Evolutionary conservation across 2,888 invertebrate species (phyloP), one percentile per base, ranked within the genome.

Genomic region (Drosophila peninsularis): DNA sequence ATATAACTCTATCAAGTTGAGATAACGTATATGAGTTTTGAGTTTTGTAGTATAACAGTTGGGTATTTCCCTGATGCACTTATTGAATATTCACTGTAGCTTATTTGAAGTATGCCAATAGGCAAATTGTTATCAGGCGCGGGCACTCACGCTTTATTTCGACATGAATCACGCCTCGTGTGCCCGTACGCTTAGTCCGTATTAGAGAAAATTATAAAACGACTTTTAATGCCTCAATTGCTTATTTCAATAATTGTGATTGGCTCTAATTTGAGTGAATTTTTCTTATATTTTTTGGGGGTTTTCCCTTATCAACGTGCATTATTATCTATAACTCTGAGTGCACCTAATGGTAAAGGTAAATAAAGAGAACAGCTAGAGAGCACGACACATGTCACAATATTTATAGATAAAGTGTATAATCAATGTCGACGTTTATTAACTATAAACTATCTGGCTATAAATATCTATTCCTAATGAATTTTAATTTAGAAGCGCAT

Each of bases 171-270:
- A 75, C 57, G 49, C 47, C 49, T 61, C 45, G 60, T 62, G 50
- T 34, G 24, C 32, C 11, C 11, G 30, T 45, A 3, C 24, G 27
- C 19, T 57, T 50, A 24, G 30, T n/a, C 30, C 44, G 36, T n/a
- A 62, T 45, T 52, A 62, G 54, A 54, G 27, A 53, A 52, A 75
- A 50, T 67, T 42, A 39, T 62, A 64, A 62, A 55, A 32, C 27
- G 60, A 42, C 69, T 60, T 62, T 62, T 58, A 75, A 58, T 44
- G 3, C 17, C 19, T 19, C 17, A 41, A 56, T 52, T 45, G 62
- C 57, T 55, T 7, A 74, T 78, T 74, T 65, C 37, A 65, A 72
- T 65, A 62, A 72, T 72, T 56, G 52, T 75, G 61, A 50, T 69
- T 61, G 56, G 14, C 14, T 19, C 32, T 19, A 37, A 57, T 34